phyloP scores from a whole-genome alignment of 1,140 invertebrate genomes.

The Zaprionus taronus region DNA sequence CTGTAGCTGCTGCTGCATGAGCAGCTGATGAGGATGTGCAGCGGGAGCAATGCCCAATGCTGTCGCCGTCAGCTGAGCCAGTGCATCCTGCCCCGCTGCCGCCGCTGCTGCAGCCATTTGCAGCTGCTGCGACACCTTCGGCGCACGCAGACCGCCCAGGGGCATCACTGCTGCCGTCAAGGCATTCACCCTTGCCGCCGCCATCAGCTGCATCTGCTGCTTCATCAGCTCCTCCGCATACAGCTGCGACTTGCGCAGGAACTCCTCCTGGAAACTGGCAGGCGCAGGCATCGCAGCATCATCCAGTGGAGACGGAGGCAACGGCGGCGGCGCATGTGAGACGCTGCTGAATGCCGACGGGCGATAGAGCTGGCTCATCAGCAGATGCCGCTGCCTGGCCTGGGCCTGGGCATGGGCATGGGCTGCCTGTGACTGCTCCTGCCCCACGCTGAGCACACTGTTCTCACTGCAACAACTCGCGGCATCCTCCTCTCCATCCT shows the following conservation, averaged over 20 bases:
- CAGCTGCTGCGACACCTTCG: slow-evolving; percentile 69
- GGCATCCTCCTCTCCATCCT: slow-evolving; percentile 61
- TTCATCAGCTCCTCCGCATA: slow-evolving; percentile 84
- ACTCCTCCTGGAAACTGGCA: slow-evolving; percentile 77
- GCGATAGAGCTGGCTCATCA: slow-evolving; percentile 66
- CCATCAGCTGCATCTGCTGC: slow-evolving; percentile 84
- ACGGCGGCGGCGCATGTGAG: slow-evolving; percentile 10
- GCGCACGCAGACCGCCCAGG: slow-evolving; percentile 33
- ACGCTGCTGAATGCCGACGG: slow-evolving; percentile 78
- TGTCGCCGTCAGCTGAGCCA: slow-evolving; percentile 72
- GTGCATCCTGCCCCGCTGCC: slow-evolving; percentile 68
- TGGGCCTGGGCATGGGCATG: slow-evolving; percentile 28
- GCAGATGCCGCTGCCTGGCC: slow-evolving; percentile 52
- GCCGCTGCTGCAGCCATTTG: slow-evolving; percentile 73
- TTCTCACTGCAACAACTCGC: slow-evolving; percentile 87
- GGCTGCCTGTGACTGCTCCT: slow-evolving; percentile 85
- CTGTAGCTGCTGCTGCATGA: slow-evolving; percentile 22
- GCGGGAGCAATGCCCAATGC: slow-evolving; percentile 48
- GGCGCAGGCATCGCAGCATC: slow-evolving; percentile 17
- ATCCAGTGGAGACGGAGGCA: neutral
- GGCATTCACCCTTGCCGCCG: slow-evolving; percentile 76
- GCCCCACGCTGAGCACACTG: slow-evolving; percentile 88
- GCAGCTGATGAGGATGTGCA: slow-evolving; percentile 9
- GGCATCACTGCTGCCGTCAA: slow-evolving; percentile 63
- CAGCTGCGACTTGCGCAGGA: slow-evolving; percentile 81